These are phyloP conservation scores for Ceratitis capitata DNA, from an alignment of 1,140 invertebrate genomes.

Conservation along the genomic window DNA sequence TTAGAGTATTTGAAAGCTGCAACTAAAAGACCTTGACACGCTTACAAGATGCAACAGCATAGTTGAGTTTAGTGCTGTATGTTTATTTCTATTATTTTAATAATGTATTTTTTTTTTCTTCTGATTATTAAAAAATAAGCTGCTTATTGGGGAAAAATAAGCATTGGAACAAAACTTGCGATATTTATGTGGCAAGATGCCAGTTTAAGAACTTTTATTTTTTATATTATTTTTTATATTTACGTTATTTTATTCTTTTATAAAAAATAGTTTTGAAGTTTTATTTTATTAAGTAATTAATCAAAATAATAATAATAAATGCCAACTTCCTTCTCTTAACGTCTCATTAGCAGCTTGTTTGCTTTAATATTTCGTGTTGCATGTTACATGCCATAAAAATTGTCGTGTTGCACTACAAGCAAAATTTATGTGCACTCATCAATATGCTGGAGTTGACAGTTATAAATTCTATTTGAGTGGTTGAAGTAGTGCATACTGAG, in stretches of 20 bases:
- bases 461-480: background rate
- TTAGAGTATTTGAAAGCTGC: conserved; percentile 32
- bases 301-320: too few species aligned
- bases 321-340: background rate
- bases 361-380: background rate
- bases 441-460: background rate
- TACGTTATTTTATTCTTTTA: too few species aligned
- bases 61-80: too few species aligned
- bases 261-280: too few species aligned
- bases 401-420: background rate
- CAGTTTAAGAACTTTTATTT: too few species aligned
- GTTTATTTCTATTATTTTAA: too few species aligned
- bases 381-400: background rate
- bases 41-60: background rate
- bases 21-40: conserved; percentile 11
- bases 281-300: too few species aligned
- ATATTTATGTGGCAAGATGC: too few species aligned
- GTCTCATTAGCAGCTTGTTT: background rate
- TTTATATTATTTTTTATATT: too few species aligned
- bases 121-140: conserved; percentile 2
- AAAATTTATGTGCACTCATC: background rate
- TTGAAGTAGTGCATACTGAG: background rate
- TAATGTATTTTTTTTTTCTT: too few species aligned
- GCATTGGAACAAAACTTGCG: background rate
- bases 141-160: background rate